phyloP scores from a whole-genome alignment of 2,888 invertebrate genomes.

The Cecidostiba fungosa region DNA sequence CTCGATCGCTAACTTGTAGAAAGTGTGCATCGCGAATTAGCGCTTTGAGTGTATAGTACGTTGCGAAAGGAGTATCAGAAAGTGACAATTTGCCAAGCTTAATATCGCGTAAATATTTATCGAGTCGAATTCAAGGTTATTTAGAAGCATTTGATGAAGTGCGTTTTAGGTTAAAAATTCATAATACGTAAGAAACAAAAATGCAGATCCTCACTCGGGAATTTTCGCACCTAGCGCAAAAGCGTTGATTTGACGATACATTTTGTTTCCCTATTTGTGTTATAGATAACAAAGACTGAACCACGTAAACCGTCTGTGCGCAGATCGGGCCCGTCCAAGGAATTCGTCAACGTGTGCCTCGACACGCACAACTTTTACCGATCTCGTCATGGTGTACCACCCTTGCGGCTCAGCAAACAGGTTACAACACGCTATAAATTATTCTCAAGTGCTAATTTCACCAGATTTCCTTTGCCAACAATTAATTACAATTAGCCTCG shows the following conservation, averaged over 20 bases:
- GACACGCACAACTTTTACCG: slow-evolving; percentile 88
- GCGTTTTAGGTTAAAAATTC: not conserved
- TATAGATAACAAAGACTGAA: slow-evolving; percentile 79
- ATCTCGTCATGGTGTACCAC: slow-evolving; percentile 85
- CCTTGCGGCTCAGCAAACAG: slow-evolving; percentile 85
- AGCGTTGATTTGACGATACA: slow-evolving; percentile 22
- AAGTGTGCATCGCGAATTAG: slow-evolving; percentile 37
- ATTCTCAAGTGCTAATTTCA: not conserved
- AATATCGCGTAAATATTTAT: not conserved
- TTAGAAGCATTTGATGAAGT: not conserved
- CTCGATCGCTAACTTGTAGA: slow-evolving; percentile 27
- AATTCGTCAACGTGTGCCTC: slow-evolving; percentile 88
- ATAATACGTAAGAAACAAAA: too few relatives aligned
- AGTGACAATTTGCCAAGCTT: not conserved
- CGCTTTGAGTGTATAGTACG: not conserved
- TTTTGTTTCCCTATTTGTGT: slow-evolving; percentile 70
- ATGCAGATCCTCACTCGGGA: too few relatives aligned
- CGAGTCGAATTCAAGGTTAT: not conserved
- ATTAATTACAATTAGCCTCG: slow-evolving; percentile 49
- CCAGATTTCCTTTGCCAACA: not conserved
- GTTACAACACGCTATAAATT: slow-evolving; percentile 66
- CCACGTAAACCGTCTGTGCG: slow-evolving; percentile 79
- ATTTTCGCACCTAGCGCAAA: not conserved
- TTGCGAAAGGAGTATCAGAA: not conserved
- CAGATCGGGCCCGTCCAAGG: slow-evolving; percentile 78